Evolutionary conservation across 92 coral and sea anemone species (phyloP), one percentile per base, ranked within the genome.

Genomic region (Micromussa lordhowensis): DNA sequence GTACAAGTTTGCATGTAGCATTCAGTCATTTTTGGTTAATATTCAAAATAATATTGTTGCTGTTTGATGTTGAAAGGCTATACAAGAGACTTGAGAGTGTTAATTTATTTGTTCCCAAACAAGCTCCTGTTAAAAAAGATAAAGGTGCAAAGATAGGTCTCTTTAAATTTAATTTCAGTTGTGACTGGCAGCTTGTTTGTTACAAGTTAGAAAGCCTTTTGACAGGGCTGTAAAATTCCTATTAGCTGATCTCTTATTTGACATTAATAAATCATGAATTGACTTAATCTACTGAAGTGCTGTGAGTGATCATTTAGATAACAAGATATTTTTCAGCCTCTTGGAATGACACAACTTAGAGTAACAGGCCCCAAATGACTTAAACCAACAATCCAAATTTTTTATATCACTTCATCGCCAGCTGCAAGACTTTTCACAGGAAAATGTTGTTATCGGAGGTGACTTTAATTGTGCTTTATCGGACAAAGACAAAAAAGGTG

Each of bases 181-280:
- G 69, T 55, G 9, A 19, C 24, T 79, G 68, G 11, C 26, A 19
- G 82, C 32, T 55, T 53, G 64, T n/a, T n/a, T n/a, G 82, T 78
- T 78, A 55, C 19, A 16, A 53, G 68, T 78, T 55, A 29, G 68
- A 78, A 53, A 3, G 44, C 36, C 35, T 48, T 49, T 77, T 53
- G 38, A 48, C 44, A 49, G 26, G 68, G 82, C 0, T 26, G 68
- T 26, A 54, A 53, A 54, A 54, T 30, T 71, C 11, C 17, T 61
- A 78, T 54, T 29, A 28, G 24, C 68, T 78, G 4, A 4, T 12
- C 19, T 54, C 6, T n/a, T 55, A 31, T 78, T 3, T 53, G 29
- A 53, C 68, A 53, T 54, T 68, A 78, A 54, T 78, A 54, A 78
- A 78, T 78, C 48, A 1, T 53, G 82, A 54, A 40, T 78, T 78